Evolutionary conservation across 2,888 invertebrate genomes (phyloP), one percentile per base, ranked within the genome.

Genomic region (Apotomis betuletana): DNA sequence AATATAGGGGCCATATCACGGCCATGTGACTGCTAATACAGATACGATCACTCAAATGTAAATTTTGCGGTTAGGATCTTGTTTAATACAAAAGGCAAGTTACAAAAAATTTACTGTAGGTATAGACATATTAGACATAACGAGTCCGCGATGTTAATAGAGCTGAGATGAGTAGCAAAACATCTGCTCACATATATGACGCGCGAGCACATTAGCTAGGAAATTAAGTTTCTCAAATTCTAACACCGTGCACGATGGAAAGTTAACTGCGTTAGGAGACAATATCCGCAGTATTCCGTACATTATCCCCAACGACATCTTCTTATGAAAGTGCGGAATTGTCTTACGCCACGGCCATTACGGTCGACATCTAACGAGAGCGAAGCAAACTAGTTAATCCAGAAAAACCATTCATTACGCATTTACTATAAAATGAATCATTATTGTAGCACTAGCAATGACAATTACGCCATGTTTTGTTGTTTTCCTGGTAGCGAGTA

Each of bases 331-430:
- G 74, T 63, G 65, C 78, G 79, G 85, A 87, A 84, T 86, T 85
- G 85, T 83, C 82, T 90, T 90, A 87, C 88, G 87, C 84, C 87
- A 88, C 83, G 85, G 79, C 81, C 80, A 90, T 91, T 90, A 90
- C 86, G 86, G 87, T 84, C 82, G 87, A 87, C 88, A 90, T 88
- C 85, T 87, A 87, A 87, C 83, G 87, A 89, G 87, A 88, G 87
- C 86, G 85, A 76, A 86, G 84, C 84, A 77, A 87, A 85, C 84
- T 80, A 77, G 83, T 80, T 81, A 77, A 79, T 82, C 77, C 78
- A 85, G 83, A 81, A 85, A 85, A 87, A 83, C 36, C 27, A 61
- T 60, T 49, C 41, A 38, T 57, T 63, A 70, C 61, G 54, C 44
- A 62, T 54, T 70, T 46, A 27, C 10, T 38, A 13, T 44, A 60